phyloP scores from a whole-genome alignment of 2,113 vertebrate species.

The Sinocyclocheilus maitianheensis region DNA sequence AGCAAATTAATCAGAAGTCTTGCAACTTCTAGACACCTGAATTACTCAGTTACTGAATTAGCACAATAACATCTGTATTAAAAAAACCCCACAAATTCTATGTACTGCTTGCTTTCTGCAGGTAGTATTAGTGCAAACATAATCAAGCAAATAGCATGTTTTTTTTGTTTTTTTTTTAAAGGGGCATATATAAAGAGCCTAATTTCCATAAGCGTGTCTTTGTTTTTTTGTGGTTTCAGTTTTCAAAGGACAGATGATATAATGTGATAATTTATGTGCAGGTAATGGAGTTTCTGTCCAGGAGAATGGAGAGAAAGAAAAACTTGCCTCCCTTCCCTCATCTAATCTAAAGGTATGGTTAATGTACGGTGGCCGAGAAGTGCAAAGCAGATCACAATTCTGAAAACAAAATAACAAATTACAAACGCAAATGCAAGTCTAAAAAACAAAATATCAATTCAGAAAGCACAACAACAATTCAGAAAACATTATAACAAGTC shows the following conservation, averaged over 20 bases:
- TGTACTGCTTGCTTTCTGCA: background rate
- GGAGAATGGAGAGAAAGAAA: conserved; percentile 87
- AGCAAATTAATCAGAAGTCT: background rate
- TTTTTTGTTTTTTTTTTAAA: background rate
- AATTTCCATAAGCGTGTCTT: background rate
- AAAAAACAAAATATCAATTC: no score
- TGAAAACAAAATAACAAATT: no score
- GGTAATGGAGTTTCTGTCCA: conserved; percentile 88
- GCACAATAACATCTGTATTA: background rate
- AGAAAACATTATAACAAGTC: no score
- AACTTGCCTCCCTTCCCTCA: conserved; percentile 81
- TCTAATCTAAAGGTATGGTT: background rate
- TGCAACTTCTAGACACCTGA: background rate
- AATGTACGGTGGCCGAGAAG: no score
- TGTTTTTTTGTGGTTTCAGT: background rate
- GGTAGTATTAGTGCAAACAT: background rate
- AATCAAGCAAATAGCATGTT: background rate
- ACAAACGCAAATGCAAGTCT: no score
- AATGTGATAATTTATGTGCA: conserved; percentile 60
- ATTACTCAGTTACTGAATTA: background rate
- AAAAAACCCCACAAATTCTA: background rate
- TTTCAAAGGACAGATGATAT: background rate
- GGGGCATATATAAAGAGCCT: background rate
- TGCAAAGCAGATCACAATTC: no score
- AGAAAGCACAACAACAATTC: no score